Conservation (phyloP, 2,113 vertebrate species). For the Coptodon bakossiorum region DNA sequence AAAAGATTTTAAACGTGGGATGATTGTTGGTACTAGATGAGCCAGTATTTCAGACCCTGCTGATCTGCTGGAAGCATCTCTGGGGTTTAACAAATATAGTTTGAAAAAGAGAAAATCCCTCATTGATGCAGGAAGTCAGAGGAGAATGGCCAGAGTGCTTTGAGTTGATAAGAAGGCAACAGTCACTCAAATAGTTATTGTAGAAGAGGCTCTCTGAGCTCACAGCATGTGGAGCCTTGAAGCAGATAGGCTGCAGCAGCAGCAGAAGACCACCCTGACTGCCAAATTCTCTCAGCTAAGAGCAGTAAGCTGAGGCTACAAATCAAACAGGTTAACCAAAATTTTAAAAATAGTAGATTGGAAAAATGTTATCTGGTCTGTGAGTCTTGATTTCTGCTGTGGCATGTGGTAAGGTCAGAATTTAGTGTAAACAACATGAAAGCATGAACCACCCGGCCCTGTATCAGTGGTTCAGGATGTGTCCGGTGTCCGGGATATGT, state of each 20-base stretch:
- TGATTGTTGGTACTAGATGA: not conserved
- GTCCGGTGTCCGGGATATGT: not conserved
- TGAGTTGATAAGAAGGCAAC: not conserved
- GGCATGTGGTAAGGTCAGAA: fast-evolving
- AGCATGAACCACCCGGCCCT: not conserved
- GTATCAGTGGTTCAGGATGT: not conserved
- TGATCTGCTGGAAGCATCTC: not conserved
- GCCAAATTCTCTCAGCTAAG: not conserved
- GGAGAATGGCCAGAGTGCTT: not conserved
- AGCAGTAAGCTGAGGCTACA: not conserved
- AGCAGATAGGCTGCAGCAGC: not conserved
- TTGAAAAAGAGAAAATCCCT: not conserved
- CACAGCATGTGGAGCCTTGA: not conserved
- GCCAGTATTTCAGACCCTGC: not conserved
- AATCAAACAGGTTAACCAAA: not conserved
- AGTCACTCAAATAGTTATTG: not conserved
- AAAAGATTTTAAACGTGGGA: not conserved
- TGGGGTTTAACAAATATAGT: not conserved
- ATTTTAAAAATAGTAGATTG: not conserved
- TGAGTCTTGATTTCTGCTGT: not conserved
- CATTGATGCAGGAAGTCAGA: not conserved
- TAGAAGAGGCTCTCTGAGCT: not conserved
- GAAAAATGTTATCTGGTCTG: not conserved
- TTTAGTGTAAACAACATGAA: not conserved
- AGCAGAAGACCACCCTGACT: not conserved